phyloP scores from a whole-genome alignment of 2,113 vertebrate genomes.

The Sebastes fasciatus region DNA sequence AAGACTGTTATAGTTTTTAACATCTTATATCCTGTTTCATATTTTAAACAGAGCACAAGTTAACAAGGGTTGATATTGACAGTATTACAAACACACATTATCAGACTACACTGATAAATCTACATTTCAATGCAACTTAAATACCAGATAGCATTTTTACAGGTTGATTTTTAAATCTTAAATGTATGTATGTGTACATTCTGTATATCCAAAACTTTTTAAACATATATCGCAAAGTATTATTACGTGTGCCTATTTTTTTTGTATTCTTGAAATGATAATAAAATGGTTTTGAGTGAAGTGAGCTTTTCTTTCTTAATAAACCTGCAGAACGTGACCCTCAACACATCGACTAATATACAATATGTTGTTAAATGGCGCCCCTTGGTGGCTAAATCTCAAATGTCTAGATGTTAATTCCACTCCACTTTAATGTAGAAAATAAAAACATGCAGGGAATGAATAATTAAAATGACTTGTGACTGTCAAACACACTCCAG shows the following conservation, averaged over 20 bases:
- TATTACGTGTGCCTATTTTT: conserved; percentile 61
- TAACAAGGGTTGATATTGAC: not conserved
- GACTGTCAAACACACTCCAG: not conserved
- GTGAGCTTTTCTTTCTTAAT: not conserved
- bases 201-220: conserved; percentile 50
- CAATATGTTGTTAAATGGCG: conserved; percentile 55
- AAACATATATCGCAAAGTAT: conserved; percentile 44
- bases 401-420: not conserved
- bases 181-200: conserved; percentile 65
- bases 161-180: conserved; percentile 3
- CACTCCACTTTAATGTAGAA: too few relatives aligned
- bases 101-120: not conserved
- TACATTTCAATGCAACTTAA: conserved; percentile 21
- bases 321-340: not conserved
- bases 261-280: conserved; percentile 75
- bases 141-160: conserved; percentile 4
- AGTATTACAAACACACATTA: not conserved
- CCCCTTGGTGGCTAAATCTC: conserved; percentile 48
- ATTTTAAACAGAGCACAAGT: not conserved
- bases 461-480: not conserved
- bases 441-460: not conserved
- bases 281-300: conserved; percentile 73
- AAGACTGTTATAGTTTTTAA: not conserved
- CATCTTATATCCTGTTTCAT: not conserved
- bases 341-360: too few relatives aligned